Conservation (phyloP, 2,113 vertebrate species). For the Illadopsis cleaveri region DNA sequence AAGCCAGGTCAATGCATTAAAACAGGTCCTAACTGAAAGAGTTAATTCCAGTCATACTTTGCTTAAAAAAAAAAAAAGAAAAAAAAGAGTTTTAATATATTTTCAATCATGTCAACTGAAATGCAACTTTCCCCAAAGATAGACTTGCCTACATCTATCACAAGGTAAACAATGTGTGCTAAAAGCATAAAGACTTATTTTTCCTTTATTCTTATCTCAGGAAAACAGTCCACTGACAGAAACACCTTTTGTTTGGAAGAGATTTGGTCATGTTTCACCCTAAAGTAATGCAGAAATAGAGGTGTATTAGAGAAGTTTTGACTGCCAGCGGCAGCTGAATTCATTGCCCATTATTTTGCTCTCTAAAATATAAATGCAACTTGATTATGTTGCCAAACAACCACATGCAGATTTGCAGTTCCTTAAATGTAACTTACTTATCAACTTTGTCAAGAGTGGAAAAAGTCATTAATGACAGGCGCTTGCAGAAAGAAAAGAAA, state of each 20-base stretch:
- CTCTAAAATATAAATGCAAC: slow-evolving; percentile 47
- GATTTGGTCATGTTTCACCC: slow-evolving; percentile 33
- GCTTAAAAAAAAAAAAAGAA: background rate
- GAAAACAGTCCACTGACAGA: slow-evolving; percentile 65
- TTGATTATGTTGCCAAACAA: slow-evolving; percentile 47
- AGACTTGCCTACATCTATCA: slow-evolving; percentile 59
- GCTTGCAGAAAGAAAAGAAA: slow-evolving; percentile 2
- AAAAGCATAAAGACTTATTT: slow-evolving; percentile 68
- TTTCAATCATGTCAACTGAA: slow-evolving; percentile 56
- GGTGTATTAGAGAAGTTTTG: background rate
- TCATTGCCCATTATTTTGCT: slow-evolving; percentile 42
- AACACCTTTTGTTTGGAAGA: slow-evolving; percentile 53
- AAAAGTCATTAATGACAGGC: slow-evolving; percentile 13
- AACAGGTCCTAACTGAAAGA: background rate
- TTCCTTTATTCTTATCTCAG: slow-evolving; percentile 75
- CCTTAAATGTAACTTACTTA: slow-evolving; percentile 45
- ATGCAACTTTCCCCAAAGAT: slow-evolving; percentile 45
- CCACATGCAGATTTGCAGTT: slow-evolving; percentile 30
- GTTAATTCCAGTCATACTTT: background rate
- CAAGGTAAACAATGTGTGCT: slow-evolving; percentile 55
- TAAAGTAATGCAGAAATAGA: slow-evolving; percentile 33
- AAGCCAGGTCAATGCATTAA: background rate
- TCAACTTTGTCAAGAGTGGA: slow-evolving; percentile 32
- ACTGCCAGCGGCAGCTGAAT: slow-evolving; percentile 11
- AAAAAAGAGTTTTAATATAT: slow-evolving; percentile 22